Base-by-base conservation (phyloP, 2,797 vertebrate genomes). In the Dicrostonyx torquatus region DNA sequence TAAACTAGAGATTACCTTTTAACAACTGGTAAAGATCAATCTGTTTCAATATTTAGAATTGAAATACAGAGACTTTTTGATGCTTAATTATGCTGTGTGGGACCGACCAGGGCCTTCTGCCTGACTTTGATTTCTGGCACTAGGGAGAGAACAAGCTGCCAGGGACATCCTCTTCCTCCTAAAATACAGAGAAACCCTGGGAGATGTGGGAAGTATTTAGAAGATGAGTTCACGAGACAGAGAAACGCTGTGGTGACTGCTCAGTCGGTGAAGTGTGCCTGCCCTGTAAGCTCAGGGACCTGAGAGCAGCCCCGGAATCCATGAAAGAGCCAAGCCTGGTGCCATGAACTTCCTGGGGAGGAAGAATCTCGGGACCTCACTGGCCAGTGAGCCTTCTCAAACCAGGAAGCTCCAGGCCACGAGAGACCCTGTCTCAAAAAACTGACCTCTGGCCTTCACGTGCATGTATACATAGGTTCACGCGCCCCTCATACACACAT, bases 1-100 rank as follows among this genome's bases (percentile, higher is more conserved):
- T 55, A 82, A 94, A 94, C 85, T 88, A 82, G 87, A 94, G 48
- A 94, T 95, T 93, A 86, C 93, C 48, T 97, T 90, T 95, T 90
- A 96, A 89, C 93, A 94, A 87, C 78, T 87, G 72, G 89, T 60
- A 66, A 96, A 95, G 83, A 97, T 77, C 90, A 91, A 92, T 94
- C 62, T 93, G 53, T 87, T 94, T 93, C 82, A 95, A 86, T 62
- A 93, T 15, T 68, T 84, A 84, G 53, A 90, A 91, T 68, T 88
- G 84, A 94, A 93, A 94, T 72, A 79, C 50, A 75, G 43, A 94
- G 40, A 64, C 48, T 55, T 62, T 40, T 50, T 60, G 40, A 72
- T 76, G 70, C 89, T 90, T 70, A 89, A 85, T 80, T 20, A 70
- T 55, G 12, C n/a, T 79, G 7, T 66, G 14, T 45, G 12, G 68